Conservation (phyloP, 2,888 invertebrate species). For the Drosophila putrida region DNA sequence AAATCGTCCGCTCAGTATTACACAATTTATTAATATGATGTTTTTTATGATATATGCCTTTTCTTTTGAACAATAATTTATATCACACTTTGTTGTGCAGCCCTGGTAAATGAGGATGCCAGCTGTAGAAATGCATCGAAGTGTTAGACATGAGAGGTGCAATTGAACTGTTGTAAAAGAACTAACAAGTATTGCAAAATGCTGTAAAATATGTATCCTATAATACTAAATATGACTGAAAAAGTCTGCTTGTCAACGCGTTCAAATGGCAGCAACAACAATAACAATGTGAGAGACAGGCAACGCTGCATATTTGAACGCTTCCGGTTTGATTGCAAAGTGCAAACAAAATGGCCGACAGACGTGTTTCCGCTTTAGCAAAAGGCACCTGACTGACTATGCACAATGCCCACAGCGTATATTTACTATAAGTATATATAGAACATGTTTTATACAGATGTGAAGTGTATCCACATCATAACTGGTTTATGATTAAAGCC, state of each 20-base stretch:
- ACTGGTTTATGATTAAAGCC: slow-evolving; percentile 52
- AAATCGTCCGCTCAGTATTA: not conserved
- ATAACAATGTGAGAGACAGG: slow-evolving; percentile 5
- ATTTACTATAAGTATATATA: slow-evolving; percentile 30
- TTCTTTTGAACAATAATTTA: not conserved
- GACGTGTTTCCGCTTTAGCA: slow-evolving; percentile 71
- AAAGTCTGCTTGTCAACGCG: slow-evolving; percentile 64
- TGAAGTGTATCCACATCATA: slow-evolving; percentile 57
- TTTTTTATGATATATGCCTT: not conserved
- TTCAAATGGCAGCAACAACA: slow-evolving; percentile 23
- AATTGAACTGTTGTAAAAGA: slow-evolving; percentile 26
- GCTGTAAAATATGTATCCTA: slow-evolving; percentile 27
- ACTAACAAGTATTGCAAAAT: slow-evolving; percentile 47
- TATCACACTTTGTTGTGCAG: slow-evolving; percentile 18
- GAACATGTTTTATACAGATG: slow-evolving; percentile 49
- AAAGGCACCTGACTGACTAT: slow-evolving; percentile 57
- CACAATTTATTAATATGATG: not conserved
- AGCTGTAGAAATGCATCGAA: slow-evolving; percentile 18
- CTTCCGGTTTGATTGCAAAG: slow-evolving; percentile 80
- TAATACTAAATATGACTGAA: slow-evolving; percentile 36
- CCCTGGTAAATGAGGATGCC: slow-evolving; percentile 32
- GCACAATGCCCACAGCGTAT: slow-evolving; percentile 14
- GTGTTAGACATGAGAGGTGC: slow-evolving; percentile 37
- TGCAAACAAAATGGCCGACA: slow-evolving; percentile 81
- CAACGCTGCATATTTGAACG: slow-evolving; percentile 75